Base-by-base conservation (phyloP, 2,113 vertebrate genomes). In the Acanthochromis polyacanthus region DNA sequence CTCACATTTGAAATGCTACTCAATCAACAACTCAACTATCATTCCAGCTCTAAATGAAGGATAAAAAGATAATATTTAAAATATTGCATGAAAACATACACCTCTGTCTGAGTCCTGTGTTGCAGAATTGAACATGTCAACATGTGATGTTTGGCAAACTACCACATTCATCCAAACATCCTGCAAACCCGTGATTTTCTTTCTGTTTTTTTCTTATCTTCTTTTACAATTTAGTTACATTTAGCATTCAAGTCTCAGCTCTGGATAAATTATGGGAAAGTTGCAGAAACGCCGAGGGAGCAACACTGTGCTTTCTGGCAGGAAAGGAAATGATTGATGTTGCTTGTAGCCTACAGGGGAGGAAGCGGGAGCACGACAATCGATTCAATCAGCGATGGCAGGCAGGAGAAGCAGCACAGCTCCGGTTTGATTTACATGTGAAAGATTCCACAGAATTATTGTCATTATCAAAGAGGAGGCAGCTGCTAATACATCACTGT, bases 291-390 rank as follows among this genome's bases (percentile, higher is more conserved):
- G 16, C 36, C 53, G 38, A 61, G 75, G 81, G 78, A 90, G 81
- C 70, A 52, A 28, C 23, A 4, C 38, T 9, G 48, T 51, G 70
- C 30, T 70, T 80, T 82, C 78, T 82, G 61, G 50, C 78, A 64
- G 78, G 71, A 53, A 25, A 73, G 64, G 73, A 73, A 65, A 52
- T 71, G 83, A 89, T 76, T 89, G 86, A 90, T 86, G 88, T 71
- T 71, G 81, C 84, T 85, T 67, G 86, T 80, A 80, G 90, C 82
- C 84, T 88, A 78, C 82, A 78, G 86, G 84, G 80, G 75, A 83
- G 78, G 20, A 7, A 70, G 71, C 74, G 16, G 52, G 53, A 71
- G 14, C 76, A 19, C 50, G 25, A 61, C 88, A 83, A 83, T 88
- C 80, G 62, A 86, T 88, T 88, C 83, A 81, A 76, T 81, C 75